These are phyloP conservation scores for Sipha flava DNA, from an alignment of 1,140 invertebrate species.

Conservation along the genomic window DNA sequence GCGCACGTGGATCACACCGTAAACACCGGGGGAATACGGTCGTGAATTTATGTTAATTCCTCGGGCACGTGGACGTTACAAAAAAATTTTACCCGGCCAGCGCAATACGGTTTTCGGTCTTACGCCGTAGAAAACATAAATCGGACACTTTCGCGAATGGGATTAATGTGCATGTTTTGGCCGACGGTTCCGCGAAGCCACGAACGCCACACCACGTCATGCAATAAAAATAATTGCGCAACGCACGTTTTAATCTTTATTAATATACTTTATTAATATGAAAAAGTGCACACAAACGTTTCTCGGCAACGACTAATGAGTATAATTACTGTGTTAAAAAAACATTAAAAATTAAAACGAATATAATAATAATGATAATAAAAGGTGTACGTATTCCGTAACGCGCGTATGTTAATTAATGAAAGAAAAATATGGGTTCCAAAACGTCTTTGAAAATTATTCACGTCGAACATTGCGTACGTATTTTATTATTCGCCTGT, in stretches of 20 bases:
- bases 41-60: conserved; percentile 1
- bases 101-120: too few relatives aligned
- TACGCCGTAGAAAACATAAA: neutral
- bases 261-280: neutral
- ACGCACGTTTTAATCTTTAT: neutral
- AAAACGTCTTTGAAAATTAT: conserved; percentile 4
- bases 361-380: neutral
- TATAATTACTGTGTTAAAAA: conserved; percentile 15
- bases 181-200: neutral
- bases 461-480: neutral
- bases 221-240: conserved; percentile 7
- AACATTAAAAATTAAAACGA: neutral
- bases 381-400: neutral
- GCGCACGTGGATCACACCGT: neutral
- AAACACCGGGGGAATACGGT: neutral
- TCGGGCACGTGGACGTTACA: neutral
- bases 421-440: neutral
- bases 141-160: neutral
- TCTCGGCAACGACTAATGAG: conserved; percentile 23
- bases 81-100: neutral
- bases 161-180: neutral
- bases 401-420: conserved; percentile 1
- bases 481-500: conserved; percentile 9
- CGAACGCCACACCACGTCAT: neutral
- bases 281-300: conserved; percentile 1